Evolutionary conservation across 2,113 vertebrate genomes (phyloP).

Genomic region (Asarcornis scutulata): DNA sequence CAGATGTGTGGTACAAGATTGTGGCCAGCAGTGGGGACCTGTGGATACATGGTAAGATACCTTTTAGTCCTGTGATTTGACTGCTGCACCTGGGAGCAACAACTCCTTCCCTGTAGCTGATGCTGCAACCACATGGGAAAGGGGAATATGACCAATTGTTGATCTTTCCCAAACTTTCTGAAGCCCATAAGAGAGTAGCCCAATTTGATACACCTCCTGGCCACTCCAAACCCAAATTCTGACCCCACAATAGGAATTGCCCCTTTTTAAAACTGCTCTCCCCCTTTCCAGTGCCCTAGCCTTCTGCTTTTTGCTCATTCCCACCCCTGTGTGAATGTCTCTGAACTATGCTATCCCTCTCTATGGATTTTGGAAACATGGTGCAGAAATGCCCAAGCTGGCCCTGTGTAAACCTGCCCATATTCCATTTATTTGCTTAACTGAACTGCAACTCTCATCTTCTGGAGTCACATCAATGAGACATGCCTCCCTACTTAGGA

Average conservation of each 20-base stretch:
- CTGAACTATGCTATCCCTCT: not conserved
- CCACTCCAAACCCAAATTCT: not conserved
- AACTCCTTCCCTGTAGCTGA: not conserved
- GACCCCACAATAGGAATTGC: accelerated
- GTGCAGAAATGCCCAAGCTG: not conserved
- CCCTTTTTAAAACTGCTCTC: not conserved
- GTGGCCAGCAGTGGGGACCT: not conserved
- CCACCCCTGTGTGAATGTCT: accelerated
- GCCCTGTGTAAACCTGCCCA: not conserved
- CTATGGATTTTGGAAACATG: not conserved
- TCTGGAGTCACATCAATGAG: not conserved
- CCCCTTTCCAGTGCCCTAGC: not conserved
- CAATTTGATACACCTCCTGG: not conserved
- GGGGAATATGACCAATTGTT: not conserved
- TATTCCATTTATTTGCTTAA: not conserved
- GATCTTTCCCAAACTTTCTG: not conserved
- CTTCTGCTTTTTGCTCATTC: not conserved
- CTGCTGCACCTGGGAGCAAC: not conserved
- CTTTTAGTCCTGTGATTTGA: not conserved
- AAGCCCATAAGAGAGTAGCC: not conserved
- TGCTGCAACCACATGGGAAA: not conserved
- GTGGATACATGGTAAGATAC: not conserved
- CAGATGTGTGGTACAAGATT: not conserved
- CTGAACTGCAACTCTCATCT: not conserved
- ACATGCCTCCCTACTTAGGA: not conserved